phyloP scores from a whole-genome alignment of 2,113 vertebrate species.

The Anseranas semipalmata region DNA sequence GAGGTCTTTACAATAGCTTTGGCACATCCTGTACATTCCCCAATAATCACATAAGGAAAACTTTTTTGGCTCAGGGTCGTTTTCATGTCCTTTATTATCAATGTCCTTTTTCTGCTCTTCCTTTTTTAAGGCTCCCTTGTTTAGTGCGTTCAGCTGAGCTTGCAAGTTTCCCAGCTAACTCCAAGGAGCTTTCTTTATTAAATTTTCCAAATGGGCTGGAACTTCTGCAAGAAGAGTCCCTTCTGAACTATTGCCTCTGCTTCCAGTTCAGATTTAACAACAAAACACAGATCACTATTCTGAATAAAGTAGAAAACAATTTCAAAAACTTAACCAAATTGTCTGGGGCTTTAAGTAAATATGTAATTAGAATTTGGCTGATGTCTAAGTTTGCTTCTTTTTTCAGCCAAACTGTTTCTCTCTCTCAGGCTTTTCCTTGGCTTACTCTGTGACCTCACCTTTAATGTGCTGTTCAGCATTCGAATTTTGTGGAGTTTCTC shows the following conservation, averaged over 20 bases:
- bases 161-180: slow-evolving; percentile 6
- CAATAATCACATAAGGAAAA: slow-evolving; percentile 36
- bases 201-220: slow-evolving; percentile 41
- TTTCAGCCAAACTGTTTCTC: background rate
- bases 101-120: background rate
- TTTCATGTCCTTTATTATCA: slow-evolving; percentile 23
- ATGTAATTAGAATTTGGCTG: background rate
- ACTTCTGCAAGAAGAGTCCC: background rate
- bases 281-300: background rate
- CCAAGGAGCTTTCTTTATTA: slow-evolving; percentile 11
- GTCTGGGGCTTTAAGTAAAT: background rate
- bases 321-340: background rate
- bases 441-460: slow-evolving; percentile 78
- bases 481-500: slow-evolving; percentile 92
- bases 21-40: slow-evolving; percentile 39
- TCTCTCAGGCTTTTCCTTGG: background rate
- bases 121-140: background rate
- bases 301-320: background rate
- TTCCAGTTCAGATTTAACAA: slow-evolving; percentile 18
- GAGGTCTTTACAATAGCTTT: slow-evolving; percentile 58
- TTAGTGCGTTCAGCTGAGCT: background rate
- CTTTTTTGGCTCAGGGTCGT: slow-evolving; percentile 31
- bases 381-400: background rate
- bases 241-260: background rate
- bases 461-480: slow-evolving; percentile 93